Evolutionary conservation across 2,797 vertebrate genomes (phyloP).

Genomic region (Delichon dasypus): DNA sequence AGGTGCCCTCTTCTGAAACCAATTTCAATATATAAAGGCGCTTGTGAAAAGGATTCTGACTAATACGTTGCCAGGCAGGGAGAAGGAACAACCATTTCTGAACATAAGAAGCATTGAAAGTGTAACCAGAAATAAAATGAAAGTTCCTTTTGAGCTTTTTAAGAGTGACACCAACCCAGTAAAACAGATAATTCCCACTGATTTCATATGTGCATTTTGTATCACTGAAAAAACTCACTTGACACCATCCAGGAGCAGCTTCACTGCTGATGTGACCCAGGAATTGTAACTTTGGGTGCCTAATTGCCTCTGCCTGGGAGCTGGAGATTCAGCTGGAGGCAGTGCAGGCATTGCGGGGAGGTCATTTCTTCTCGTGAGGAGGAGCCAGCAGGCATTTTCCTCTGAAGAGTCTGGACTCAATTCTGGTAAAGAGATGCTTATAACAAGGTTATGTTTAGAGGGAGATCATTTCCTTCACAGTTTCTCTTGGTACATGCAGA

Average conservation of each 20-base stretch:
- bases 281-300: background rate
- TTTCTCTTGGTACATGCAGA: background rate
- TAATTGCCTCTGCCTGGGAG: background rate
- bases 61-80: background rate
- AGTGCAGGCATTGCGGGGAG: rapidly evolving
- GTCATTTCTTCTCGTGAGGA: background rate
- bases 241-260: background rate
- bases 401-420: background rate
- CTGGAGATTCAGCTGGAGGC: background rate
- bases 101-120: background rate
- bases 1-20: constrained; percentile 1
- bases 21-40: background rate
- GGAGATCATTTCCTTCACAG: background rate
- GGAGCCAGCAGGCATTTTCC: background rate
- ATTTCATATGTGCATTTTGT: background rate
- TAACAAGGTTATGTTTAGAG: background rate
- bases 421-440: background rate
- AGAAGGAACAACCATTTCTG: background rate
- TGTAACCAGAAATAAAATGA: constrained; percentile 10
- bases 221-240: background rate
- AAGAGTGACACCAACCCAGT: background rate
- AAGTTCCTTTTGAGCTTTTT: background rate
- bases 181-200: background rate
- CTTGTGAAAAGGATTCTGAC: background rate
- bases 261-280: background rate